Conservation (phyloP, 2,888 invertebrate genomes). For the Bellardia bayeri region DNA sequence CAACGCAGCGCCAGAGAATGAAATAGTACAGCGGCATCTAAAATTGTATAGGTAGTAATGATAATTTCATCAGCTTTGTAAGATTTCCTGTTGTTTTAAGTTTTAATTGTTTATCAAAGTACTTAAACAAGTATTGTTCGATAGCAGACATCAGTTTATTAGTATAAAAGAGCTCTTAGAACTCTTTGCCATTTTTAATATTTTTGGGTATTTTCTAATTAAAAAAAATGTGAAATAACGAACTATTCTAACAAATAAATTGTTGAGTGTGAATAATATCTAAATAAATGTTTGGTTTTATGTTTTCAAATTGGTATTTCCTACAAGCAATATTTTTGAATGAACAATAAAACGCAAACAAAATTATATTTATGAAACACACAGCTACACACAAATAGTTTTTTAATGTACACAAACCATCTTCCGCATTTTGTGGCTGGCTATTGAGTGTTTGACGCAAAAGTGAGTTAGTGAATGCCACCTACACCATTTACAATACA, state of each 20-base stretch:
- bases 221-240: background rate
- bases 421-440: constrained; percentile 46
- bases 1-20: too few relatives aligned
- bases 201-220: constrained; percentile 9
- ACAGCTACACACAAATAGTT: background rate
- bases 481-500: background rate
- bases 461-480: background rate
- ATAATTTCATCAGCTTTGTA: too few relatives aligned
- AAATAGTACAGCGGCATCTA: too few relatives aligned
- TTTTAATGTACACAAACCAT: background rate
- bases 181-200: background rate
- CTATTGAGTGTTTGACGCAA: constrained; percentile 9
- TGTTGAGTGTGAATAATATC: constrained; percentile 5
- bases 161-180: background rate
- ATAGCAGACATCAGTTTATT: too few relatives aligned
- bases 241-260: background rate
- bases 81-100: too few relatives aligned
- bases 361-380: background rate
- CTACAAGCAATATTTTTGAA: constrained; percentile 4
- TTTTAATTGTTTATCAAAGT: too few relatives aligned
- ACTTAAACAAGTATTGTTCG: too few relatives aligned
- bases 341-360: constrained; percentile 2
- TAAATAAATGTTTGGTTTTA: background rate
- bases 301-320: constrained; percentile 15
- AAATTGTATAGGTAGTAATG: too few relatives aligned